Conservation (phyloP, 2,797 vertebrate species). For the Agapornis canus region DNA sequence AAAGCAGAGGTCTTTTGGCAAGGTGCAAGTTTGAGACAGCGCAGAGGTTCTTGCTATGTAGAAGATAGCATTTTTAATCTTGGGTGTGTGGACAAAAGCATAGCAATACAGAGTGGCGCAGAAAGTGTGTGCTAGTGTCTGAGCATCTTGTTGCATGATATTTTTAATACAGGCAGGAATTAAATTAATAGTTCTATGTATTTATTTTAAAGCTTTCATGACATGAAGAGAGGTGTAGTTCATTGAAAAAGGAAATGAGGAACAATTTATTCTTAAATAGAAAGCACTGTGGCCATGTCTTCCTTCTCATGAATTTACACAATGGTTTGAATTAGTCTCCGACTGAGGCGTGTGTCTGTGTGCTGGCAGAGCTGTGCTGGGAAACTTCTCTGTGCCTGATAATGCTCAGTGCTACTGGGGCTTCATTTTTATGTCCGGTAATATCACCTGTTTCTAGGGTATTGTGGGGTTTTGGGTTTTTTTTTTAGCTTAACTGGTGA, state of each 20-base stretch:
- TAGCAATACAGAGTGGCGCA: not conserved
- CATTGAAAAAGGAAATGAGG: not conserved
- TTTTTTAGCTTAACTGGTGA: not conserved
- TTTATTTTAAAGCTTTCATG: constrained; percentile 12
- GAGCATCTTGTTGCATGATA: not conserved
- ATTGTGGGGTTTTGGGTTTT: not conserved
- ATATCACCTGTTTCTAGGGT: not conserved
- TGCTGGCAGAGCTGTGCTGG: not conserved
- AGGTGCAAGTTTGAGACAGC: constrained; percentile 26
- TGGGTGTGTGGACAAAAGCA: not conserved
- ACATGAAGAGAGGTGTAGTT: not conserved
- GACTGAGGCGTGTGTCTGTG: not conserved
- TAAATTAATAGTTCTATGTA: constrained; percentile 22
- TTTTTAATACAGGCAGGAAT: constrained; percentile 33
- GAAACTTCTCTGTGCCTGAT: not conserved
- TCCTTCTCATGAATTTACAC: not conserved
- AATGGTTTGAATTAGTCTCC: not conserved
- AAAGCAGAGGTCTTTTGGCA: constrained; percentile 6
- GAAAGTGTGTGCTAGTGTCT: not conserved
- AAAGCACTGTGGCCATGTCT: not conserved
- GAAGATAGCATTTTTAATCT: constrained; percentile 28
- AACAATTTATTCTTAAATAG: constrained; percentile 18
- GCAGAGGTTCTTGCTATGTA: not conserved
- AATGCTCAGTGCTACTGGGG: not conserved
- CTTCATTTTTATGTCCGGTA: not conserved